Evolutionary conservation across 2,888 invertebrate species (phyloP).

Genomic region (Torymus texanus): DNA sequence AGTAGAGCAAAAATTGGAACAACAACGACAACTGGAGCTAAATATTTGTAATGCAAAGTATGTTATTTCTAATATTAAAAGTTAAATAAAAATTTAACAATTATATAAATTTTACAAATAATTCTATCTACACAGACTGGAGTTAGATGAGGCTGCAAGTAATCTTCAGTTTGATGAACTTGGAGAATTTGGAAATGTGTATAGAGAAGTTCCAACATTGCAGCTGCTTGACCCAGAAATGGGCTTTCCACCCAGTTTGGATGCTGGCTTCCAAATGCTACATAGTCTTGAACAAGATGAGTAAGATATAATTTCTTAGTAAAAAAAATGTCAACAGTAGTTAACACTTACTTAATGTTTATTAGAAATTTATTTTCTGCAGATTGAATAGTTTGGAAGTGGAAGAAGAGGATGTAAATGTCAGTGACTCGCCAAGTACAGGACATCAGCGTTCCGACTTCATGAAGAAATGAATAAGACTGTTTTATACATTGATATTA

Average conservation of each 20-base stretch:
- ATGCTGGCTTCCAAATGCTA: slow-evolving; percentile 82
- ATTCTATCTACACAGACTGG: slow-evolving; percentile 64
- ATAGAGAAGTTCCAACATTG: slow-evolving; percentile 71
- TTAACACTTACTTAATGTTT: no score
- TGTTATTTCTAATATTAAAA: slow-evolving; percentile 40
- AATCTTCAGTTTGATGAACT: slow-evolving; percentile 71
- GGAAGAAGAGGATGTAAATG: slow-evolving; percentile 69
- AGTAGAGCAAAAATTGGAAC: slow-evolving; percentile 68
- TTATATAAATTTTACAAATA: slow-evolving; percentile 9
- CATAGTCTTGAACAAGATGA: slow-evolving; percentile 80
- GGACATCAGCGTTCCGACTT: slow-evolving; percentile 61
- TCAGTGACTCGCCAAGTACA: slow-evolving; percentile 66
- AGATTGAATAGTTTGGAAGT: slow-evolving; percentile 71
- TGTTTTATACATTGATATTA: slow-evolving; percentile 34
- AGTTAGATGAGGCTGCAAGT: slow-evolving; percentile 69
- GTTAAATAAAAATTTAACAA: not conserved
- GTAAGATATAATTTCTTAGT: slow-evolving; percentile 62
- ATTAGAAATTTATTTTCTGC: no score
- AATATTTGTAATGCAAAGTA: slow-evolving; percentile 66
- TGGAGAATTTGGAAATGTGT: slow-evolving; percentile 71
- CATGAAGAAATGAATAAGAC: slow-evolving; percentile 52
- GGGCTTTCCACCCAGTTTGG: slow-evolving; percentile 77
- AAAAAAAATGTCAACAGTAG: no score
- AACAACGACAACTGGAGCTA: slow-evolving; percentile 67
- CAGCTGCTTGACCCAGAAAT: slow-evolving; percentile 73